Evolutionary conservation across 2,888 invertebrate genomes (phyloP).

Genomic region (Aricia artaxerxes): DNA sequence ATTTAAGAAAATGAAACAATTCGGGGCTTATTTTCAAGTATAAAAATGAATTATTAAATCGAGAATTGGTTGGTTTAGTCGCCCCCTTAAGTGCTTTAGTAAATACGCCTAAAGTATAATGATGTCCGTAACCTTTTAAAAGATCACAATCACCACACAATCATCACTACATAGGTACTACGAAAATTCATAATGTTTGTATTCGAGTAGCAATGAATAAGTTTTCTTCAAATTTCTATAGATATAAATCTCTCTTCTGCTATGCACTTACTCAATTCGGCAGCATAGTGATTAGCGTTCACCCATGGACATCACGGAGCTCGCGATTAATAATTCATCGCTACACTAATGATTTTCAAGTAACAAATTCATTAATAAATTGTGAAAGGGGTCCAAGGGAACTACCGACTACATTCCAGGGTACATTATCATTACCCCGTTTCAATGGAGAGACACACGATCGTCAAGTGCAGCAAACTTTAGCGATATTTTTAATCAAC

Average conservation of each 20-base stretch:
- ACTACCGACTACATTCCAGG: conserved; percentile 54
- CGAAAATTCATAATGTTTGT: too few relatives aligned
- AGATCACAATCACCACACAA: too few relatives aligned
- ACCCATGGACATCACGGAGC: not conserved
- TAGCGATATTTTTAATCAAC: not conserved
- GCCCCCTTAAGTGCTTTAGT: too few relatives aligned
- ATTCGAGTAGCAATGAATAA: not conserved
- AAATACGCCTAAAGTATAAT: too few relatives aligned
- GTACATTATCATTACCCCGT: conserved; percentile 48
- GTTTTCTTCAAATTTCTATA: not conserved
- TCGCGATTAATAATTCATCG: conserved; percentile 30
- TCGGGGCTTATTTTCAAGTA: too few relatives aligned
- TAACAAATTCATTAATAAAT: conserved; percentile 54
- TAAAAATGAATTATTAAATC: too few relatives aligned
- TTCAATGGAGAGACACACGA: conserved; percentile 45
- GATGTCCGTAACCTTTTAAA: too few relatives aligned
- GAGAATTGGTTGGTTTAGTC: too few relatives aligned
- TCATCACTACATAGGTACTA: too few relatives aligned
- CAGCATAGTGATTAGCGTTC: not conserved
- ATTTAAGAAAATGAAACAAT: too few relatives aligned
- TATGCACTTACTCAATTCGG: not conserved
- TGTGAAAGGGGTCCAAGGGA: conserved; percentile 46
- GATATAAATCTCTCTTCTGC: not conserved
- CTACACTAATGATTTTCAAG: conserved; percentile 54
- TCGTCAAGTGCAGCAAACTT: conserved; percentile 24